Base-by-base conservation (phyloP, 2,797 vertebrate genomes). In the Platyrinchus mystaceus region DNA sequence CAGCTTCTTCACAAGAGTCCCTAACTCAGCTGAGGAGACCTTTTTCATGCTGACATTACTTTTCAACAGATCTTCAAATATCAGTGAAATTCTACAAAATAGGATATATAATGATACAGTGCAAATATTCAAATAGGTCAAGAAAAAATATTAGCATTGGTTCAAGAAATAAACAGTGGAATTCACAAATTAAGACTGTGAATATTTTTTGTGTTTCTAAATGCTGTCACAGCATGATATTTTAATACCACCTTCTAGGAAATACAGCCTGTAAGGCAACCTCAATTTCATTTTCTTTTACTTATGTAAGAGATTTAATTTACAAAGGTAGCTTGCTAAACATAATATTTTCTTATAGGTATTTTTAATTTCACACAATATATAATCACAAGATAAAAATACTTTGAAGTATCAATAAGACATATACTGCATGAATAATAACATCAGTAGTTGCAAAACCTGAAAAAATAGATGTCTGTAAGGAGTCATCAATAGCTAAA, bases 71-170 rank as follows among this genome's bases (percentile, higher is more conserved):
- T 36, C 10, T 53, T 80, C 14, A 44, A 6, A 2, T 43, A 64
- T 22, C 41, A 73, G 20, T 41, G 27, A 56, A 60, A 69, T 52
- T 79, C 37, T 23, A 5, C 39, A 37, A 36, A 2, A 12, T 22
- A 4, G 10, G 16, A 50, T 11, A 52, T n/a, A 13, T 18, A 43
- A 60, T 0, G 4, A 69, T 4, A 26, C 20, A 55, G 11, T 0
- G 0, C 26, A 89, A 69, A 74, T 32, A 63, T 44, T 76, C 32
- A 53, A 77, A 63, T 3, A 62, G 12, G 12, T 5, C 19, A 91
- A 53, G 44, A 63, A 81, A 67, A 67, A 43, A 4, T n/a, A 18
- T n/a, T 34, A 63, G 8, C 14, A 58, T 14, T 15, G 5, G 20
- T 32, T 80, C 2, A 1, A 80, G 22, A 90, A 80, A 87, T 37